These are phyloP conservation scores for Sebastes dallii DNA, from an alignment of 2,797 vertebrate species.

Conservation along the genomic window DNA sequence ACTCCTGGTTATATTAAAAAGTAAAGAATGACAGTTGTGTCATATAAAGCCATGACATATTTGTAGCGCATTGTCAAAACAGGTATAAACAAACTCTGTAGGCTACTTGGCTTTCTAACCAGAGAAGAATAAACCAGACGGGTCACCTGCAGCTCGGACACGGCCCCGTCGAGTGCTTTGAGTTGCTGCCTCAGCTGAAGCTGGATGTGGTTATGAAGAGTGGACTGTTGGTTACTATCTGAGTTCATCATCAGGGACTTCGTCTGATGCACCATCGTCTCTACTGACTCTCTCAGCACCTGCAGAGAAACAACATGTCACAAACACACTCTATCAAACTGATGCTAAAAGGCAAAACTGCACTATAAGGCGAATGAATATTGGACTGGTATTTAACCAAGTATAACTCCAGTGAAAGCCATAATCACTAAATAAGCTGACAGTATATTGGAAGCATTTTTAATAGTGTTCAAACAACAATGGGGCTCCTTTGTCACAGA, in stretches of 20 bases:
- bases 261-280: constrained; percentile 47
- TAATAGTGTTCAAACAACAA: too few species aligned
- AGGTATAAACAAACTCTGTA: neutral
- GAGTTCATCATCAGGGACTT: constrained; percentile 23
- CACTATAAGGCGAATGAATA: neutral
- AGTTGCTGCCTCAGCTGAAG: constrained; percentile 47
- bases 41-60: neutral
- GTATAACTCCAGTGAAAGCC: too few species aligned
- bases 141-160: constrained; percentile 70
- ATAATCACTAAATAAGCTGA: too few species aligned
- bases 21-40: neutral
- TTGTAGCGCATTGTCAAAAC: neutral
- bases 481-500: too few species aligned
- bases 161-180: constrained; percentile 41
- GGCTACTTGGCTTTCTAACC: neutral
- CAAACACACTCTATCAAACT: neutral
- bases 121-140: neutral
- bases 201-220: constrained; percentile 22
- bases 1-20: too few species aligned
- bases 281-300: constrained; percentile 63
- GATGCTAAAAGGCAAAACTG: neutral
- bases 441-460: too few species aligned
- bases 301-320: constrained; percentile 32
- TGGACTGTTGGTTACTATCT: constrained; percentile 10
- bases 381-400: too few species aligned